phyloP scores from a whole-genome alignment of 2,888 invertebrate species.

The Eristalis pertinax region DNA sequence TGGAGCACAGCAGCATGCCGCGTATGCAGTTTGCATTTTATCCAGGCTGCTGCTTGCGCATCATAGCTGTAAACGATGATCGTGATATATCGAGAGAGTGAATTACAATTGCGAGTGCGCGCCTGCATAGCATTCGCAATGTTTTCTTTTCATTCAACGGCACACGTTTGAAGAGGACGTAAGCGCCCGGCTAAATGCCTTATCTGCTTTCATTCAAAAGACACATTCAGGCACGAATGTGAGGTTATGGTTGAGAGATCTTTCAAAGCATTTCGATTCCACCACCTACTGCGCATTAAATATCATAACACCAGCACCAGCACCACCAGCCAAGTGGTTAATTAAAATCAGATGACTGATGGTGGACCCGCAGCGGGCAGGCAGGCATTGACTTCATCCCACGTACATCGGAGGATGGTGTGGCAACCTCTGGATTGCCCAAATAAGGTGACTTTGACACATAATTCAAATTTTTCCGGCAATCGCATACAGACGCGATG shows the following conservation, averaged over 20 bases:
- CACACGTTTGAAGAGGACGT: constrained; percentile 21
- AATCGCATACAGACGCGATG: background rate
- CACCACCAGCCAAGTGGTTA: no score
- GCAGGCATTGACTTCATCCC: background rate
- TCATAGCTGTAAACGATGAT: constrained; percentile 43
- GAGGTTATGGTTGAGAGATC: background rate
- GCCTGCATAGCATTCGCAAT: constrained; percentile 25
- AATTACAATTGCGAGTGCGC: constrained; percentile 32
- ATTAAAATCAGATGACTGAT: background rate
- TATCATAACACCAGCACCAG: background rate
- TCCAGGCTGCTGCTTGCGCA: constrained; percentile 18
- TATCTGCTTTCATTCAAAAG: background rate
- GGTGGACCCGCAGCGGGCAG: background rate
- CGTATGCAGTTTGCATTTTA: constrained; percentile 29
- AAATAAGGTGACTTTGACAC: background rate
- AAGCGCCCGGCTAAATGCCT: constrained; percentile 2
- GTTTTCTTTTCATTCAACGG: constrained; percentile 17
- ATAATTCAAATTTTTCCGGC: background rate
- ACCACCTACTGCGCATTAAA: background rate
- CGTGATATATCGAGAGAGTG: constrained; percentile 29
- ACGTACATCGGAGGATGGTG: background rate
- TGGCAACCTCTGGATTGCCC: background rate
- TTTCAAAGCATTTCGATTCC: background rate
- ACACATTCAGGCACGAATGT: background rate
- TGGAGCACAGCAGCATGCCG: constrained; percentile 26